phyloP scores from a whole-genome alignment of 2,888 invertebrate species.

The Itoplectis maculator region DNA sequence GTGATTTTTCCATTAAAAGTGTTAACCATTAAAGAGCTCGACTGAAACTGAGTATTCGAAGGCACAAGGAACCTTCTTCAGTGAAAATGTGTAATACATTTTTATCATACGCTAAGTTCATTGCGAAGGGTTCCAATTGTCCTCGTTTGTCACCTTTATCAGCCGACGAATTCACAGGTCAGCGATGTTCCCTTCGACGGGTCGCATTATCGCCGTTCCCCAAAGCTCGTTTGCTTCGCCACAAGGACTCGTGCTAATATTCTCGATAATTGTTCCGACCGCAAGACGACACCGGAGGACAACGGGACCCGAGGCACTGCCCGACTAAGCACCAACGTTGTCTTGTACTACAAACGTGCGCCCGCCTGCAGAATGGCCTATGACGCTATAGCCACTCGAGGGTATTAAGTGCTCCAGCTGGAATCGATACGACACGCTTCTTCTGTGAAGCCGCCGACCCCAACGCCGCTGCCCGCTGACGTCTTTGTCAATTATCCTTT shows the following conservation, averaged over 20 bases:
- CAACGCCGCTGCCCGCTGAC: conserved; percentile 6
- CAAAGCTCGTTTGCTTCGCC: background rate
- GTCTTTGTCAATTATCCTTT: conserved; percentile 45
- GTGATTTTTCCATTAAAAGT: background rate
- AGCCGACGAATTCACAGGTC: background rate
- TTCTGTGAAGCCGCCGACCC: background rate
- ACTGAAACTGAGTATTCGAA: too few relatives aligned
- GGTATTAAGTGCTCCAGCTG: background rate
- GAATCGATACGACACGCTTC: conserved; percentile 31
- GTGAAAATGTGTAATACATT: background rate
- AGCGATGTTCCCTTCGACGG: background rate
- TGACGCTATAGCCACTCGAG: conserved; percentile 5
- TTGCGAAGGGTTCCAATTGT: background rate
- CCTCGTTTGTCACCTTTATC: background rate
- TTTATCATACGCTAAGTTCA: background rate
- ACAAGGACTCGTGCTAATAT: conserved; percentile 14
- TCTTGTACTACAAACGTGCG: conserved; percentile 15
- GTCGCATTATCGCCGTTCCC: background rate
- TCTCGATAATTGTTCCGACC: conserved; percentile 27
- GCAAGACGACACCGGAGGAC: conserved; percentile 10
- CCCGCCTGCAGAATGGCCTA: conserved; percentile 8
- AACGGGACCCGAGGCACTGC: background rate
- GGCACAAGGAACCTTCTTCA: too few relatives aligned
- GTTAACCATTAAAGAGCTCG: too few relatives aligned
- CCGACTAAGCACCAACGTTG: background rate